A percentile compares a stretch with the other conserved stretches of the same genome.
Evolutionary conservation across 2,797 vertebrate species (phyloP).

Genomic region (Distichodus sexfasciatus): DNA sequence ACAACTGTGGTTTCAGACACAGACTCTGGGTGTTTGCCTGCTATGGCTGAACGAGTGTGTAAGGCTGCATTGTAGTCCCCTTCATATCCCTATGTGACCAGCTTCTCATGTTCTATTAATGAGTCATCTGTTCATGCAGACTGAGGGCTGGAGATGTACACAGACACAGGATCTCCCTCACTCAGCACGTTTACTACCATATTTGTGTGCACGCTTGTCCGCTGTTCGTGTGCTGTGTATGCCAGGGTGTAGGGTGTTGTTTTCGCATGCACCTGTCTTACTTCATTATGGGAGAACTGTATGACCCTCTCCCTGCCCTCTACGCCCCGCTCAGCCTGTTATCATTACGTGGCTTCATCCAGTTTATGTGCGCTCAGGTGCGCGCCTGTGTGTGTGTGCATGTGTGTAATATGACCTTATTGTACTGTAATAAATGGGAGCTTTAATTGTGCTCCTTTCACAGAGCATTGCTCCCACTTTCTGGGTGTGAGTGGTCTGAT

Average conservation of each 20-base stretch:
- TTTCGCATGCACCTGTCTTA: background rate
- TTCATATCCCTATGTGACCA: background rate
- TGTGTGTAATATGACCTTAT: conserved; percentile 7
- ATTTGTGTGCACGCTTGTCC: background rate
- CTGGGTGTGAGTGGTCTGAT: background rate
- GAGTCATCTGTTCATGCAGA: conserved; percentile 22
- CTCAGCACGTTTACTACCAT: background rate
- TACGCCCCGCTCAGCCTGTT: background rate
- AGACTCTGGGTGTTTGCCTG: background rate
- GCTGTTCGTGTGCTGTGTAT: background rate
- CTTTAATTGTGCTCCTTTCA: conserved; percentile 10
- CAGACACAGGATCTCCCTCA: background rate
- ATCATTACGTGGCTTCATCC: background rate
- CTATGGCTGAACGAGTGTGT: background rate
- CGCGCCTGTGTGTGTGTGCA: background rate
- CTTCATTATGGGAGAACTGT: background rate
- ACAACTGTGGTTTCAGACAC: conserved; percentile 6
- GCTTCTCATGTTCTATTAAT: conserved; percentile 41
- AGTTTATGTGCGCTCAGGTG: background rate
- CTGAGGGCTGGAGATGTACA: conserved; percentile 17
- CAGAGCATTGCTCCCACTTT: background rate
- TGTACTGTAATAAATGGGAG: background rate
- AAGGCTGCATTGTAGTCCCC: background rate
- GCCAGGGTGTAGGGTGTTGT: background rate
- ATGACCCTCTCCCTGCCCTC: background rate